Evolutionary conservation across 2,797 vertebrate genomes (phyloP), one percentile per base, ranked within the genome.

Genomic region (Pogonophryne albipinna): DNA sequence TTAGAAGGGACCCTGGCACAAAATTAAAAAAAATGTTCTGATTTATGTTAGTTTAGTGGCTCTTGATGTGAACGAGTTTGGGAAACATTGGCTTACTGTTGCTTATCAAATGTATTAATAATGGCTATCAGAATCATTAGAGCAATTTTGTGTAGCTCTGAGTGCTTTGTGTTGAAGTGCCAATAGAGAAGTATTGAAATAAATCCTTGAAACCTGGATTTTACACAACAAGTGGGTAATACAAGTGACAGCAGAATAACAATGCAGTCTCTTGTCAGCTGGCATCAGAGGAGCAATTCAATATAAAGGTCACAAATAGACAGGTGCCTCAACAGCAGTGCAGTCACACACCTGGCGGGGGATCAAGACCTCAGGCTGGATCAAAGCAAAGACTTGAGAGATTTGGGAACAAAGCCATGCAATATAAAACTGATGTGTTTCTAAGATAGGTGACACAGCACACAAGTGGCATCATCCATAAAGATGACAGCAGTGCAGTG

Each of bases 391-490:
- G 58, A 75, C 23, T 23, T 73, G 7, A 15, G 63, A 68, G 71
- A 81, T 73, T 66, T 78, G 38, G n/a, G 45, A 71, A 23, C 62
- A 83, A 80, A 86, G 71, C 71, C 34, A 31, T 13, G 14, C 34
- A 3, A 79, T 73, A 65, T 66, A 56, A 64, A 76, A 46, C 31
- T 19, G 69, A 73, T 10, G 38, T 79, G 53, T 61, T 31, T 42
- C 60, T 65, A 62, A 61, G 44, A 66, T 52, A 52, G 31, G 50
- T 10, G 19, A 58, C 69, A 66, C 59, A 27, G 64, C 42, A 59
- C n/a, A 60, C 66, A 74, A 68, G 66, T 65, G 58, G 46, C 31
- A 56, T 76, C 52, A 38, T 80, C 71, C 67, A 79, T 82, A 76
- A 76, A 82, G 64, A 59, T 63, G 69, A 76, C 72, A 76, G 71